Conservation (phyloP, 2,797 vertebrate species). For the Luscinia megarhynchos region DNA sequence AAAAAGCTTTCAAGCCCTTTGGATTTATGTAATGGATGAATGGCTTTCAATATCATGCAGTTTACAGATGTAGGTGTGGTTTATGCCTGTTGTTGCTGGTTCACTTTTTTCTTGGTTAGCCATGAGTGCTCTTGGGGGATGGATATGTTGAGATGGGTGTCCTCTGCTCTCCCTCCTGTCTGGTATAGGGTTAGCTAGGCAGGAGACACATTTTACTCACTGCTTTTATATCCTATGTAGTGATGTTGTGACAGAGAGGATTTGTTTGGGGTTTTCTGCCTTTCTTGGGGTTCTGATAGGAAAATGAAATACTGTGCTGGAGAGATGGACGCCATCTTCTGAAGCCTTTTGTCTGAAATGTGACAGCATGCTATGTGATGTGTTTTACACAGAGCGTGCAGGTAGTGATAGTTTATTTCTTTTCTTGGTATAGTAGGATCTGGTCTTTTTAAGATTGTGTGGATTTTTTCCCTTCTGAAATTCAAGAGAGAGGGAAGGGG, state of each 20-base stretch:
- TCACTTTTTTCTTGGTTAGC: neutral
- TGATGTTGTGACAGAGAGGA: neutral
- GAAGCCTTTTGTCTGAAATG: neutral
- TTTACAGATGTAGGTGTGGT: neutral
- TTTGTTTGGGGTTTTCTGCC: neutral
- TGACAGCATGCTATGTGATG: neutral
- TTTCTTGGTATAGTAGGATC: neutral
- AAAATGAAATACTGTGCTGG: neutral
- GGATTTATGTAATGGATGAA: neutral
- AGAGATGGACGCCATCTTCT: neutral
- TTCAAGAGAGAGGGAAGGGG: neutral
- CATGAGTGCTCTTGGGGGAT: fast-evolving
- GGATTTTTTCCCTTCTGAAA: neutral
- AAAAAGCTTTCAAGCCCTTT: neutral
- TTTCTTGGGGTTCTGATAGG: neutral
- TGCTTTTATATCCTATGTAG: neutral
- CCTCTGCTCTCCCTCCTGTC: neutral
- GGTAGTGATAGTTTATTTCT: neutral
- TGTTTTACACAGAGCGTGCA: neutral
- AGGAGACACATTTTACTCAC: neutral
- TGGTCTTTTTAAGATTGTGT: neutral
- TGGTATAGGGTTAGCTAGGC: neutral
- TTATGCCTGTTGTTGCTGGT: neutral
- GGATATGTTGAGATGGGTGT: neutral
- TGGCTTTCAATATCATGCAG: neutral